Evolutionary conservation across 1,140 invertebrate genomes (phyloP).

Genomic region (Solenopsis invicta): DNA sequence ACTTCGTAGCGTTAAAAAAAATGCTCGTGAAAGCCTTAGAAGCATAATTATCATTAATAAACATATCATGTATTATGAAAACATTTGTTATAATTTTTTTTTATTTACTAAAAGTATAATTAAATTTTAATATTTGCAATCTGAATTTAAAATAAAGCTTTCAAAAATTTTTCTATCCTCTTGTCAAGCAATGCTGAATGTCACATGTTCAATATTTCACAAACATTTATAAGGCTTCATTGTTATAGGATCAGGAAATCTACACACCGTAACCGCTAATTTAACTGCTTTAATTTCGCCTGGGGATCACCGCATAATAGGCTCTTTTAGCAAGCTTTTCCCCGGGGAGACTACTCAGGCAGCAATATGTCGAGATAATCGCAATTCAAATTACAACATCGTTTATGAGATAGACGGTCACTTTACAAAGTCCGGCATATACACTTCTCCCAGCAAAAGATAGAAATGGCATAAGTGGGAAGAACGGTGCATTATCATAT

Average conservation of each 20-base stretch:
- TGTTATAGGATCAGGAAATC: conserved; percentile 9
- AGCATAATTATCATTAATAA: too few species aligned
- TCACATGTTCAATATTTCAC: not conserved
- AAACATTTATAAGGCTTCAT: conserved; percentile 11
- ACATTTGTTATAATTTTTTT: not conserved
- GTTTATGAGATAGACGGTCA: conserved; percentile 51
- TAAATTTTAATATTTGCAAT: not conserved
- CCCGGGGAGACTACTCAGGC: conserved; percentile 9
- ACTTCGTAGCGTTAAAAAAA: too few species aligned
- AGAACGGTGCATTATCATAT: conserved; percentile 58
- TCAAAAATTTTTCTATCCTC: not conserved
- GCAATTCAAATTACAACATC: conserved; percentile 47
- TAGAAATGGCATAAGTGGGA: conserved; percentile 15
- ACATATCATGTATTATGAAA: not conserved
- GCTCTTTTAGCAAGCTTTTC: conserved; percentile 35
- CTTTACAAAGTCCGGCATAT: conserved; percentile 41
- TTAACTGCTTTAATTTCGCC: conserved; percentile 50
- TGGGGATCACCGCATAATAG: conserved; percentile 47
- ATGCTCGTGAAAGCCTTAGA: too few species aligned
- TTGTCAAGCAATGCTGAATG: not conserved
- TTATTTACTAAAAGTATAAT: not conserved
- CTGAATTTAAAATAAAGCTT: not conserved
- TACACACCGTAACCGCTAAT: conserved; percentile 19
- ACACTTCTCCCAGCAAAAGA: conserved; percentile 17
- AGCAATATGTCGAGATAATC: conserved; percentile 44